A percentile compares a stretch with the other conserved stretches of the same genome.
phyloP scores from a whole-genome alignment of 2,888 invertebrate species.

The Apoda limacodes region DNA sequence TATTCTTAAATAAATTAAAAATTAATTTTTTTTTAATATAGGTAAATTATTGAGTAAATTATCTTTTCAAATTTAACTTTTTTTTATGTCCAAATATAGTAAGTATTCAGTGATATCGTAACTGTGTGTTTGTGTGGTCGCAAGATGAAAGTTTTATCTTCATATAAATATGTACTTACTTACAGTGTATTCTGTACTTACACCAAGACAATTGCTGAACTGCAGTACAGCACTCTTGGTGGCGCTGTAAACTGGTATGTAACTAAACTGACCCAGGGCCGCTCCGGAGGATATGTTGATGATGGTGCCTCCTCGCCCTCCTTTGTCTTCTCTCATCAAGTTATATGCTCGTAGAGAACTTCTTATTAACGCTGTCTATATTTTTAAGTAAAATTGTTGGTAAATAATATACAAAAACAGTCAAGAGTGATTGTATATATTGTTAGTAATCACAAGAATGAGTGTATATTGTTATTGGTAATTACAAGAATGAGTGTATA shows the following conservation, averaged over 20 bases:
- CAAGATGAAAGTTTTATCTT: too few species aligned
- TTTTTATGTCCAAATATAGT: too few species aligned
- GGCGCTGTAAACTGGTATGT: constrained; percentile 44
- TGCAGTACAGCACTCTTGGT: constrained; percentile 53
- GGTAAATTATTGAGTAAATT: too few species aligned
- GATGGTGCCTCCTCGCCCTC: constrained; percentile 48
- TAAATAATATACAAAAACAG: not conserved
- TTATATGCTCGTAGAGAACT: constrained; percentile 46
- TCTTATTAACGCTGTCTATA: constrained; percentile 45
- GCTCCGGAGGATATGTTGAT: constrained; percentile 51
- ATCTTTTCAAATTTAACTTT: too few species aligned
- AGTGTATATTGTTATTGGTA: constrained; percentile 2
- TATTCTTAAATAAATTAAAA: too few species aligned
- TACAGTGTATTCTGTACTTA: too few species aligned
- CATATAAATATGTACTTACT: too few species aligned
- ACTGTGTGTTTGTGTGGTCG: too few species aligned
- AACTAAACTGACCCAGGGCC: constrained; percentile 30
- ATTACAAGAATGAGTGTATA: not conserved
- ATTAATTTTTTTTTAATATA: too few species aligned
- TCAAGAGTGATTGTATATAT: not conserved
- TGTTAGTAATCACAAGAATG: not conserved
- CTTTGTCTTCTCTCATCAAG: constrained; percentile 44
- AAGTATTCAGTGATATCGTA: too few species aligned
- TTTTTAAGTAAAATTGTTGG: constrained; percentile 13
- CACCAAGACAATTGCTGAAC: constrained; percentile 52